These are phyloP conservation scores for Drosophila punjabiensis DNA, from an alignment of 1,140 invertebrate genomes.

Conservation along the genomic window DNA sequence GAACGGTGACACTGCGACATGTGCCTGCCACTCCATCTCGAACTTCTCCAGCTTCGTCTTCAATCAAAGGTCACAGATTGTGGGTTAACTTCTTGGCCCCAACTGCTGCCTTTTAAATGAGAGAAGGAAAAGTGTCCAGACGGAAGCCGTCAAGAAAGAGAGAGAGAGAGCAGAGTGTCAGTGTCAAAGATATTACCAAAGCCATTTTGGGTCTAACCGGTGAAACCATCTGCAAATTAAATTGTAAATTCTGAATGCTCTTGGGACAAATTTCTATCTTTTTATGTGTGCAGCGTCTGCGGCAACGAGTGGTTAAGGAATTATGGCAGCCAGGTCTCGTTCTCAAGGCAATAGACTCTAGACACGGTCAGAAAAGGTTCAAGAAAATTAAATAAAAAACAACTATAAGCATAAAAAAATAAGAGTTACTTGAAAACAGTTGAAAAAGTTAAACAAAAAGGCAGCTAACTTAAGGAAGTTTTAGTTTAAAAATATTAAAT, in stretches of 20 bases:
- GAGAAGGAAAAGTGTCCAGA: not conserved
- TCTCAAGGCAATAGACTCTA: not conserved
- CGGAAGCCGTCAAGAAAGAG: not conserved
- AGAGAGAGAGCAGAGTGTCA: not conserved
- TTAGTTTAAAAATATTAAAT: not conserved
- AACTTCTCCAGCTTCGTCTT: conserved; percentile 25
- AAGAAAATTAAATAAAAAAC: no score
- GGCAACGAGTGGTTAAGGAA: conserved; percentile 64
- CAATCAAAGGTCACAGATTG: conserved; percentile 57
- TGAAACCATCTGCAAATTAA: conserved; percentile 70
- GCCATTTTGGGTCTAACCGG: conserved; percentile 33
- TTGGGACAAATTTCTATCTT: conserved; percentile 78
- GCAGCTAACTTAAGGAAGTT: no score
- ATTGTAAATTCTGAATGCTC: conserved; percentile 79
- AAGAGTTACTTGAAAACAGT: not conserved
- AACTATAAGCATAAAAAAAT: not conserved
- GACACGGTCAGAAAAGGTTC: not conserved
- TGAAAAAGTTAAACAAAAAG: no score
- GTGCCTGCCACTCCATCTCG: conserved; percentile 19
- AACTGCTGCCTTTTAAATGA: conserved; percentile 19
- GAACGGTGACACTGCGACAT: conserved; percentile 68
- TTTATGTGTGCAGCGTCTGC: conserved; percentile 69
- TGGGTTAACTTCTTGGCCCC: not conserved
- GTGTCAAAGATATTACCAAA: conserved; percentile 31
- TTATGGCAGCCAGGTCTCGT: conserved; percentile 46